phyloP scores from a whole-genome alignment of 2,113 vertebrate species.

The Thomomys bottae region DNA sequence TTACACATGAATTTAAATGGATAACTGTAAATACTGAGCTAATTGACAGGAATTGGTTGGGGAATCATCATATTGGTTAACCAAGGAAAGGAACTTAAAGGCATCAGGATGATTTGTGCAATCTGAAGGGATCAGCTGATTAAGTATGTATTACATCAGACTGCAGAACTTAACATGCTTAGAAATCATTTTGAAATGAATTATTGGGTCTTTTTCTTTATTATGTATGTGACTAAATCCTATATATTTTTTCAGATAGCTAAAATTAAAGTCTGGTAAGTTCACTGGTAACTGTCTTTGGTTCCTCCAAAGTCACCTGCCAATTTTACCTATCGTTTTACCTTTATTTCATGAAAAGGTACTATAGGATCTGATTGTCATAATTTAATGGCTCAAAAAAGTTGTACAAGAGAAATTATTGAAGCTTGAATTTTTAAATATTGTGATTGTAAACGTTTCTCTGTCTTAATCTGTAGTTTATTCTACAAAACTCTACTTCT shows the following conservation, averaged over 20 bases:
- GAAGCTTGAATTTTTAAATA: neutral
- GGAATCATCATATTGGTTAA: constrained; percentile 37
- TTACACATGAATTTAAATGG: constrained; percentile 72
- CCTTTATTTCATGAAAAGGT: neutral
- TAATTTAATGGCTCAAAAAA: neutral
- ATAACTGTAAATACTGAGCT: constrained; percentile 29
- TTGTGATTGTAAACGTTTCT: neutral
- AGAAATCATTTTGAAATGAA: neutral
- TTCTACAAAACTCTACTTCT: neutral
- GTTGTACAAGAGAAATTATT: neutral
- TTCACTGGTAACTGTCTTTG: neutral
- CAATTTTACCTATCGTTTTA: neutral
- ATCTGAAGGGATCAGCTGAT: constrained; percentile 56
- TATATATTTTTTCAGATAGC: neutral
- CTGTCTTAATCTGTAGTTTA: neutral
- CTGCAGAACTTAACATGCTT: neutral
- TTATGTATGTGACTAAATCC: neutral
- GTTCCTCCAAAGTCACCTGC: neutral
- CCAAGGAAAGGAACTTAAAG: constrained; percentile 68
- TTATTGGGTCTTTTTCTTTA: neutral
- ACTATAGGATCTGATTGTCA: neutral
- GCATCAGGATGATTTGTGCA: constrained; percentile 38
- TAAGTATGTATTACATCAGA: constrained; percentile 70
- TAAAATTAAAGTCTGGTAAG: neutral
- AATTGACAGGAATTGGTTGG: constrained; percentile 48